Evolutionary conservation across 1,140 invertebrate genomes (phyloP), one percentile per base, ranked within the genome.

Genomic region (Cydia fagiglandana): DNA sequence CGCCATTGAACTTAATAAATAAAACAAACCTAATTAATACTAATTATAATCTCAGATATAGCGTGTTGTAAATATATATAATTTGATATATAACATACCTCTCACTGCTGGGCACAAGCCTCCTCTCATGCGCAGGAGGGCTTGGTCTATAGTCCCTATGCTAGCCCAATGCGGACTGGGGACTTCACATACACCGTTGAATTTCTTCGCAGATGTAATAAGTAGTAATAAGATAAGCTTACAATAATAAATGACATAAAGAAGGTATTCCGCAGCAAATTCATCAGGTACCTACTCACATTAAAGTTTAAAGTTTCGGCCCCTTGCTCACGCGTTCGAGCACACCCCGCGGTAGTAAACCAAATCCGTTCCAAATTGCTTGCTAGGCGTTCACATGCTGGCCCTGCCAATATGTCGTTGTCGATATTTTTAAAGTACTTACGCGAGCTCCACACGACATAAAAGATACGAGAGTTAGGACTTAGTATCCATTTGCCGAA

Each of bases 401-500:
- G 75, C 79, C 77, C 34, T 38, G 66, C 66, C 81, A 79, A 82
- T 84, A 81, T 80, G 84, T 84, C 83, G 80, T 81, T 81, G 82
- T 88, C 90, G 86, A 92, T 91, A 91, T 92, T 92, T 91, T 91
- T 90, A 92, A 91, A 87, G 85, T 85, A 61, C 56, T 61, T 61
- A 87, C 81, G 83, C 82, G 81, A 83, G 77, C 78, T 83, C 79
- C 81, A 80, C 83, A 81, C 82, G 85, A 86, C 83, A 85, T 90
- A 90, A 89, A 90, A 88, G 88, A 91, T 90, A 91, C 86, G 88
- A 83, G 83, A 89, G 85, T 88, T 87, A 90, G 89, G 88, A 92
- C 90, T 92, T 91, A 91, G 90, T 92, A 91, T 90, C 90, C 90
- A 92, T 92, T 92, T 91, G 88, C 84, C 85, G 88, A 92, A 92